Evolutionary conservation across 2,888 invertebrate species (phyloP).

Genomic region (Trachelus troglodyta): DNA sequence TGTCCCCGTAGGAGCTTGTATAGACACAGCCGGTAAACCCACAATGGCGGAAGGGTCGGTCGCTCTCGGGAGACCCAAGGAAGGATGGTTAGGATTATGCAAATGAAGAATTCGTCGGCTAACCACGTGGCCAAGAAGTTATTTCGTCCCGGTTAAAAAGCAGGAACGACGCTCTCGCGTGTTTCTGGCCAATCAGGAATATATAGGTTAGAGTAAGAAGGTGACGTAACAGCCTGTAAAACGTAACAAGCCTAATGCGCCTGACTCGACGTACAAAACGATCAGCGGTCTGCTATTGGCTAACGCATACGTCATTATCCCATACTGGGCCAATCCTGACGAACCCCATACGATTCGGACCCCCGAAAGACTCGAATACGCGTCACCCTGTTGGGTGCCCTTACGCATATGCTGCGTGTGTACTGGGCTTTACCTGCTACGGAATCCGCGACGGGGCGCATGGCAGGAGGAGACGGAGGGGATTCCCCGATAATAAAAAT

Average conservation of each 20-base stretch:
- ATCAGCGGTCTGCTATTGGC: not conserved
- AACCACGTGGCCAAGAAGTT: constrained; percentile 4
- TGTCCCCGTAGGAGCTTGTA: not conserved
- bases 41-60: constrained; percentile 10
- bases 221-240: not conserved
- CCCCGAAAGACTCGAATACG: not conserved
- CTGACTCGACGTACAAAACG: not conserved
- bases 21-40: not conserved
- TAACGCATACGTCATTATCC: not conserved
- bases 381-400: not conserved
- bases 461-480: not conserved
- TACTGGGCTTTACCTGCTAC: not conserved
- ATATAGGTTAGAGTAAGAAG: not conserved
- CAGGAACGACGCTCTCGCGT: constrained; percentile 9
- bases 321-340: not conserved
- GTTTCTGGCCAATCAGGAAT: not conserved
- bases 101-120: constrained; percentile 12
- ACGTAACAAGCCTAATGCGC: not conserved
- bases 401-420: not conserved
- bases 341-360: not conserved
- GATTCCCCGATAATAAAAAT: not conserved
- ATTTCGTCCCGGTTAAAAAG: not conserved
- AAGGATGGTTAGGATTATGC: constrained; percentile 14
- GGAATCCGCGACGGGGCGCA: no score
- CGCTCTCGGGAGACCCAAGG: not conserved